Percentiles rank a stretch among this genome's conserved stretches.
Conservation (phyloP, 2,888 invertebrate species). For the Leistus spinibarbis region DNA sequence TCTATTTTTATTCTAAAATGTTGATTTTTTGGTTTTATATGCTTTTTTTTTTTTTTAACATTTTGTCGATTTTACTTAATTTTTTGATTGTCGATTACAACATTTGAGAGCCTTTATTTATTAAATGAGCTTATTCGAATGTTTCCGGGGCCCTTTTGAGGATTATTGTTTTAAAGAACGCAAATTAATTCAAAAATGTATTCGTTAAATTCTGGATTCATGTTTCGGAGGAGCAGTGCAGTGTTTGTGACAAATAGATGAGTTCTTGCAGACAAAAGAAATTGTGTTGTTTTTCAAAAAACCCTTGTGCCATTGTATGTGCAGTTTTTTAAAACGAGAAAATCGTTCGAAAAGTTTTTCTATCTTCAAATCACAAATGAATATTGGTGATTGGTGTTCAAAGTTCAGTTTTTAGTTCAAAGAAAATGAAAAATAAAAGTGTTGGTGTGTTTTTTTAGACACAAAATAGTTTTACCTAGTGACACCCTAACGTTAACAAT, state of each 20-base stretch:
- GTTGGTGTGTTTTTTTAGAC: constrained; percentile 18
- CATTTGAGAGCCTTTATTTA: too few species aligned
- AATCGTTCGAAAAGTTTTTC: background rate
- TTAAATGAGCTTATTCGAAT: too few species aligned
- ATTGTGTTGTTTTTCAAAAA: constrained; percentile 34
- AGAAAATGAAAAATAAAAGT: constrained; percentile 12
- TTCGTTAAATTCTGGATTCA: constrained; percentile 19
- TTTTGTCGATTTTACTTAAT: too few species aligned
- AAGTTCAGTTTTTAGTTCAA: constrained; percentile 12
- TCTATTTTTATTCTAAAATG: too few species aligned
- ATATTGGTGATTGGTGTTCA: constrained; percentile 32
- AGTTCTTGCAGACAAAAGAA: constrained; percentile 42
- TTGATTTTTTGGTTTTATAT: too few species aligned
- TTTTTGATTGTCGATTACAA: too few species aligned
- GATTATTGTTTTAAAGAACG: background rate
- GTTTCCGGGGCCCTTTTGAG: background rate
- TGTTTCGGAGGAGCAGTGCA: constrained; percentile 25
- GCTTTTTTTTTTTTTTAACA: too few species aligned
- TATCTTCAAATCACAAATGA: constrained; percentile 1
- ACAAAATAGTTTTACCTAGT: constrained; percentile 12
- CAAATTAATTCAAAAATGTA: background rate
- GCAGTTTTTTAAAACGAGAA: constrained; percentile 19
- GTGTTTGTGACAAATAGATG: constrained; percentile 44
- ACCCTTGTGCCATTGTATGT: constrained; percentile 36
- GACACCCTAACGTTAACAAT: constrained; percentile 5